Conservation (phyloP, 2,888 invertebrate genomes). For the Octodonta nipae region DNA sequence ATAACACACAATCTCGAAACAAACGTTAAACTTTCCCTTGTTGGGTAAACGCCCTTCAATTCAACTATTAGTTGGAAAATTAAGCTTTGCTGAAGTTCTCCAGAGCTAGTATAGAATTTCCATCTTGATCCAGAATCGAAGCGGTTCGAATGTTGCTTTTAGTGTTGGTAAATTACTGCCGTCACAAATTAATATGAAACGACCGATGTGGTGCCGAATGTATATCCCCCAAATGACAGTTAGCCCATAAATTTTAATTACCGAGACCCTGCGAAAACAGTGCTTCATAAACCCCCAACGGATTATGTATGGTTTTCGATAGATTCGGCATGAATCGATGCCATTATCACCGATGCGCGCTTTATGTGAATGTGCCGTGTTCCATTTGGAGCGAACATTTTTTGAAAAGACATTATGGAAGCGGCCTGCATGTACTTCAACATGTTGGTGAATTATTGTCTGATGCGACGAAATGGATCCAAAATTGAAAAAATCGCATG, state of each 20-base stretch:
- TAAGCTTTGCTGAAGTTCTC: conserved; percentile 9
- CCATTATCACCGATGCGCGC: no score
- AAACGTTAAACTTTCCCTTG: conserved; percentile 11
- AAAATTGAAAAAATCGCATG: no score
- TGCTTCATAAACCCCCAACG: conserved; percentile 1
- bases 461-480: no score
- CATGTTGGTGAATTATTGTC: no score
- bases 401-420: no score
- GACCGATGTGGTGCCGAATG: conserved; percentile 17
- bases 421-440: no score
- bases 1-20: conserved; percentile 5
- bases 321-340: conserved; percentile 1
- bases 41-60: conserved; percentile 11
- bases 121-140: conserved; percentile 6
- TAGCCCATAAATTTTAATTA: conserved; percentile 28
- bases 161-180: conserved; percentile 18
- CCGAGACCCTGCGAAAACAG: conserved; percentile 10
- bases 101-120: conserved; percentile 7
- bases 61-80: conserved; percentile 12
- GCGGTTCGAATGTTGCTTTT: conserved; percentile 14
- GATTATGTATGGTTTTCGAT: not conserved
- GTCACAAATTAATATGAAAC: conserved; percentile 24
- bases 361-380: no score
- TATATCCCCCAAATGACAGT: conserved; percentile 22
- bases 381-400: no score